These are phyloP conservation scores for Lithophane ornitopus DNA, from an alignment of 2,888 invertebrate species.

Conservation along the genomic window DNA sequence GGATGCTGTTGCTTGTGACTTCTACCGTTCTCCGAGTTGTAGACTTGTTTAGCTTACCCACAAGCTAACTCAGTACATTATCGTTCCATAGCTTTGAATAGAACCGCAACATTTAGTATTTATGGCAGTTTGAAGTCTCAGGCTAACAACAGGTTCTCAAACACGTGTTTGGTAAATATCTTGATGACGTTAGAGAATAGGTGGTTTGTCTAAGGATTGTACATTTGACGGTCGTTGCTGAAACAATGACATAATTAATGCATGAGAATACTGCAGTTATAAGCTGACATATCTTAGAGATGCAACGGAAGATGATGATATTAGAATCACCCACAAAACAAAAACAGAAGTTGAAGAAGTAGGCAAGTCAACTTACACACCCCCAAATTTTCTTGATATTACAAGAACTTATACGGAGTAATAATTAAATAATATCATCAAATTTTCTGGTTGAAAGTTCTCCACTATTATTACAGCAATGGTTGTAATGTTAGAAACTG, in stretches of 20 bases:
- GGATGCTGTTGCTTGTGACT: slow-evolving; percentile 15
- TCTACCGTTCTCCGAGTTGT: slow-evolving; percentile 5
- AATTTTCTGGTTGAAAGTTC: slow-evolving; percentile 49
- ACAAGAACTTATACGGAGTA: slow-evolving; percentile 40
- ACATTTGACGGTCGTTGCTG: background rate
- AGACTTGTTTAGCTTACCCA: slow-evolving; percentile 23
- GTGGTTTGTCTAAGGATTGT: background rate
- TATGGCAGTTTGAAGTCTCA: slow-evolving; percentile 27
- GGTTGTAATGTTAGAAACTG: slow-evolving; percentile 37
- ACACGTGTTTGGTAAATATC: slow-evolving; percentile 13
- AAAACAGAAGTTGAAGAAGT: slow-evolving; percentile 22
- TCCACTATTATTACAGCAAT: slow-evolving; percentile 45
- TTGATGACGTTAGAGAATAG: background rate
- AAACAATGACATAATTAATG: background rate
- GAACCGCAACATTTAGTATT: slow-evolving; percentile 41
- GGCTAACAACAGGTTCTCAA: slow-evolving; percentile 5
- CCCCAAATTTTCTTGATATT: slow-evolving; percentile 35
- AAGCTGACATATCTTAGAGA: background rate
- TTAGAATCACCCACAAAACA: slow-evolving; percentile 10
- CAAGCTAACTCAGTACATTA: slow-evolving; percentile 30
- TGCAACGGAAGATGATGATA: background rate
- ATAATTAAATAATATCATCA: slow-evolving; percentile 23
- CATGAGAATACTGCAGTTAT: too few relatives aligned
- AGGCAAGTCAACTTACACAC: slow-evolving; percentile 16
- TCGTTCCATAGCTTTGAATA: slow-evolving; percentile 21